Conservation (phyloP, 2,113 vertebrate species). For the Lasiurus cinereus region DNA sequence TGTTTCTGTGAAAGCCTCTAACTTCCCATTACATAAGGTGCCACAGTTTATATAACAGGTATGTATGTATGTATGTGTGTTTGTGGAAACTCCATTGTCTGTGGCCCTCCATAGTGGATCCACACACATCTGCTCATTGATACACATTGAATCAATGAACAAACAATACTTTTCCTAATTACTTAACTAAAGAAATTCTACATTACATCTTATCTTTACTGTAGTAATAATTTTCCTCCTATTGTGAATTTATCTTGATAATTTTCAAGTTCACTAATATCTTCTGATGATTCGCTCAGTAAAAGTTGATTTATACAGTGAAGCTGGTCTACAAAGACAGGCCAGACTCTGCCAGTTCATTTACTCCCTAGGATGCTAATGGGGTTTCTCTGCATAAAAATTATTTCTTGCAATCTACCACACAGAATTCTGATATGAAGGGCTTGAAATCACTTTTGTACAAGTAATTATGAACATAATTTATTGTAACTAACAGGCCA, state of each 20-base stretch:
- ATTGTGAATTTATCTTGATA: neutral
- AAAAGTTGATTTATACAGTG: neutral
- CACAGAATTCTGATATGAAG: neutral
- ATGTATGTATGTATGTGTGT: neutral
- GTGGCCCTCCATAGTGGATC: neutral
- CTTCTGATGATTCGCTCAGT: neutral
- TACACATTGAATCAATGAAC: neutral
- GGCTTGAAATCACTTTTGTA: neutral
- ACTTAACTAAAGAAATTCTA: constrained; percentile 25
- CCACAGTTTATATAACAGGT: neutral
- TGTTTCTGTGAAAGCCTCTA: neutral
- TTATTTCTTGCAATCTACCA: neutral
- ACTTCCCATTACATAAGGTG: neutral
- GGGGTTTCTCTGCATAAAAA: neutral
- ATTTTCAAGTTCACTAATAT: neutral
- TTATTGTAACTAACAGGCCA: neutral
- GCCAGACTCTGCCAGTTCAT: neutral
- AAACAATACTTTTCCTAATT: neutral
- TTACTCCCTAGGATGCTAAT: neutral
- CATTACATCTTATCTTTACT: neutral
- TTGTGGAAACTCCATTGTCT: neutral
- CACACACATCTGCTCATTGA: neutral
- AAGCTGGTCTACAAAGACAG: neutral
- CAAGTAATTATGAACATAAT: neutral
- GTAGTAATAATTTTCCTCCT: neutral